phyloP scores from a whole-genome alignment of 1,140 invertebrate species.

The Solenopsis fugax region DNA sequence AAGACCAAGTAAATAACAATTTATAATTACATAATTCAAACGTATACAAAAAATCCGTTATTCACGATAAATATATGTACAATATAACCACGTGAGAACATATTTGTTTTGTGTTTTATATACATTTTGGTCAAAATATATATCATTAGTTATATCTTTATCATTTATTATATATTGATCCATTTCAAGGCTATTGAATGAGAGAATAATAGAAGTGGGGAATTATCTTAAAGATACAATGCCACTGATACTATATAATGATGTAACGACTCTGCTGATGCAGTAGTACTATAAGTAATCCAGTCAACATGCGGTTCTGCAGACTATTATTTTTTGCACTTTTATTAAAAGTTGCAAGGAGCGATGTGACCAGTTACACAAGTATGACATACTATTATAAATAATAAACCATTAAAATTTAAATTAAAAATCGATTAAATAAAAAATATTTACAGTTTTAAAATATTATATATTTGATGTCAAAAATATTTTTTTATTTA shows the following conservation, averaged over 20 bases:
- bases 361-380: neutral
- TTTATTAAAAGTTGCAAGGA: constrained; percentile 40
- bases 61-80: too few species aligned
- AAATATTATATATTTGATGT: neutral
- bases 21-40: neutral
- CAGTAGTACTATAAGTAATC: neutral
- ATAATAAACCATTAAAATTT: neutral
- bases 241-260: neutral
- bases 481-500: too few species aligned
- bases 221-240: constrained; percentile 46
- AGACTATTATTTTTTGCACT: constrained; percentile 15
- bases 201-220: constrained; percentile 21
- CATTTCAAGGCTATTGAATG: neutral
- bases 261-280: neutral
- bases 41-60: too few species aligned
- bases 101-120: neutral
- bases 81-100: neutral
- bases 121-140: neutral
- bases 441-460: neutral
- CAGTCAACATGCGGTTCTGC: constrained; percentile 16
- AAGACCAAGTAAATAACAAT: neutral
- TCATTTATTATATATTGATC: neutral
- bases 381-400: constrained; percentile 18
- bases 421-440: neutral
- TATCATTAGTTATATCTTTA: neutral